Conservation (phyloP, 1,140 invertebrate genomes). For the Argopecten irradians region DNA sequence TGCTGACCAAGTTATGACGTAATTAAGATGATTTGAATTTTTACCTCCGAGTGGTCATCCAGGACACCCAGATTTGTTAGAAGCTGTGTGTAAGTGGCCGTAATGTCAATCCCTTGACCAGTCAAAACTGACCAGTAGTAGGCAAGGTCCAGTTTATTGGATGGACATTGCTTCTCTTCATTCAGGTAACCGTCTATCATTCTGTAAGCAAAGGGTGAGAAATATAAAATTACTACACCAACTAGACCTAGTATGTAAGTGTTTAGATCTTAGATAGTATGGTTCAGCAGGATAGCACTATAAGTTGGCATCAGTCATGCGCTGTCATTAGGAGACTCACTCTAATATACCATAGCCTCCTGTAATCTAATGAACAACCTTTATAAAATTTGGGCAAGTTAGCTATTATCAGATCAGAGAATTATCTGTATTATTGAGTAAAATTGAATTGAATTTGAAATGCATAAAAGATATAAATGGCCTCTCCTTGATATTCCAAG, state of each 20-base stretch:
- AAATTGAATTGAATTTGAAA: too few relatives aligned
- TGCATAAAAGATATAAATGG: too few relatives aligned
- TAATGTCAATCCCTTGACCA: conserved; percentile 52
- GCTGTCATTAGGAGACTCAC: too few relatives aligned
- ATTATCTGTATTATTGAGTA: too few relatives aligned
- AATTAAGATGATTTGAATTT: too few relatives aligned
- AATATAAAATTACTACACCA: not conserved
- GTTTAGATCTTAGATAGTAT: not conserved
- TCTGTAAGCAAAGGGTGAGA: conserved; percentile 50
- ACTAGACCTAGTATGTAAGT: not conserved
- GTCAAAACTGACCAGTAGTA: conserved; percentile 67
- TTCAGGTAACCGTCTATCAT: conserved; percentile 61
- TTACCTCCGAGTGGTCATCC: not conserved
- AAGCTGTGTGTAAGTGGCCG: conserved; percentile 57
- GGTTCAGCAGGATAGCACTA: not conserved
- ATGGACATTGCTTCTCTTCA: conserved; percentile 52
- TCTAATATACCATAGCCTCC: too few relatives aligned
- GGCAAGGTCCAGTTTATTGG: conserved; percentile 62
- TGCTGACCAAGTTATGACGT: too few relatives aligned
- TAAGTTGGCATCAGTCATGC: too few relatives aligned
- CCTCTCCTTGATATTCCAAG: too few relatives aligned
- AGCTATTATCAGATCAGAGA: too few relatives aligned
- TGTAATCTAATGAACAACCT: too few relatives aligned
- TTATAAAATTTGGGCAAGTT: too few relatives aligned
- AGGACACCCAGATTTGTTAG: conserved; percentile 55